Percentiles rank a stretch among this genome's conserved stretches.
These are phyloP conservation scores for Chaetodon trifasciatus DNA, from an alignment of 2,797 vertebrate species.

Conservation along the genomic window DNA sequence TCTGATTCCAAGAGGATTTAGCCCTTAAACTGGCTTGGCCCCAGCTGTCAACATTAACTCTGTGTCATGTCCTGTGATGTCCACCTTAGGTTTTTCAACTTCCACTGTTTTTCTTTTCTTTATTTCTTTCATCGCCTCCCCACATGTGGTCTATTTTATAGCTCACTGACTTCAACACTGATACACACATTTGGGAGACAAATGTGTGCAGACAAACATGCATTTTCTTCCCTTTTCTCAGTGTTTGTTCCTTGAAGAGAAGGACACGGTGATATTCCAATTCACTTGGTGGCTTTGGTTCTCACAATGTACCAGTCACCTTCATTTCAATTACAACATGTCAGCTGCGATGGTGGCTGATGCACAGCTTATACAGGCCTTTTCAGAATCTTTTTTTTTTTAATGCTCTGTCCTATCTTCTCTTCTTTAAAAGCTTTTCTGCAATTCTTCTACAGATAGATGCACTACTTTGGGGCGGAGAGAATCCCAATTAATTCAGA, in stretches of 20 bases:
- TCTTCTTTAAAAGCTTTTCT: conserved; percentile 69
- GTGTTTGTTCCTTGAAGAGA: conserved; percentile 46
- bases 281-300: conserved; percentile 53
- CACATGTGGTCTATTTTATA: conserved; percentile 71
- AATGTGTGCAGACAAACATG: conserved; percentile 32
- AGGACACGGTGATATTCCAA: conserved; percentile 69
- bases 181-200: conserved; percentile 39
- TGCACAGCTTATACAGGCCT: conserved; percentile 33
- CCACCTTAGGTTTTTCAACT: conserved; percentile 54
- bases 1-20: conserved; percentile 71
- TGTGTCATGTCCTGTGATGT: conserved; percentile 62
- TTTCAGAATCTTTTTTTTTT: conserved; percentile 33
- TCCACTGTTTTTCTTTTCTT: conserved; percentile 45
- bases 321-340: conserved; percentile 53
- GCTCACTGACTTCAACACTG: conserved; percentile 62
- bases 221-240: conserved; percentile 38
- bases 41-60: conserved; percentile 74
- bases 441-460: conserved; percentile 63
- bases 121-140: conserved; percentile 55
- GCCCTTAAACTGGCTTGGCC: conserved; percentile 62
- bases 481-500: conserved; percentile 82
- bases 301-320: conserved; percentile 55
- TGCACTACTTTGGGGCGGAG: conserved; percentile 60
- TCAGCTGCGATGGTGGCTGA: conserved; percentile 33
- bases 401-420: conserved; percentile 37